Percentiles rank a stretch among this genome's conserved stretches.
These are phyloP conservation scores for Heterocephalus glaber DNA, from an alignment of 2,113 vertebrate genomes.

Conservation along the genomic window DNA sequence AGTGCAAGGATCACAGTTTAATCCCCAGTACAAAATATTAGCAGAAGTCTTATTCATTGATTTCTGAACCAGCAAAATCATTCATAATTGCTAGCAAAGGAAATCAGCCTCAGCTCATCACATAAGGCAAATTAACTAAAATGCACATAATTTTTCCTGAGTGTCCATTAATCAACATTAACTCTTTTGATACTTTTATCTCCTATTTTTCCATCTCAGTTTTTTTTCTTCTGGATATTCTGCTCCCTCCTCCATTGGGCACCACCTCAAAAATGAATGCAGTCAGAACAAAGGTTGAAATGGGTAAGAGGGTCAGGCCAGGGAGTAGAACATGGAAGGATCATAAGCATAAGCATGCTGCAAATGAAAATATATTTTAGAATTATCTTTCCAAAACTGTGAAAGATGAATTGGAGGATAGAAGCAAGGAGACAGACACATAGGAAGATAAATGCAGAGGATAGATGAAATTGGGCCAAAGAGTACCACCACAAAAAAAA, in stretches of 20 bases:
- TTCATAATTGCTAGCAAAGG: background rate
- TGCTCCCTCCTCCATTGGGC: background rate
- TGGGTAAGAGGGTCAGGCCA: no score
- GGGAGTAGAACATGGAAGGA: background rate
- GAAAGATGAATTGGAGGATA: background rate
- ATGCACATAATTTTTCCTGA: constrained; percentile 15
- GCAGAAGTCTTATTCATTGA: background rate
- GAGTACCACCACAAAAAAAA: background rate
- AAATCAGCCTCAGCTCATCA: constrained; percentile 5
- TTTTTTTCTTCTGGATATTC: background rate
- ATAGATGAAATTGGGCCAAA: background rate
- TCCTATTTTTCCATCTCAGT: background rate
- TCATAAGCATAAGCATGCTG: background rate
- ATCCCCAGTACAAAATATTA: no score
- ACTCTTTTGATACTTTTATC: background rate
- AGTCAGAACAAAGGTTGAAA: constrained; percentile 6
- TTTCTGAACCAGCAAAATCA: constrained; percentile 34
- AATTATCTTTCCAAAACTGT: background rate
- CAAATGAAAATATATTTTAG: background rate
- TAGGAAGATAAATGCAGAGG: background rate
- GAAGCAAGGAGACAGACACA: background rate
- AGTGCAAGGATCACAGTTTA: no score
- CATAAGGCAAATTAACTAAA: constrained; percentile 3
- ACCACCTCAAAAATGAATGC: background rate
- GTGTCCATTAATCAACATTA: background rate